phyloP scores from a whole-genome alignment of 1,140 invertebrate genomes.

The Achroia grisella region DNA sequence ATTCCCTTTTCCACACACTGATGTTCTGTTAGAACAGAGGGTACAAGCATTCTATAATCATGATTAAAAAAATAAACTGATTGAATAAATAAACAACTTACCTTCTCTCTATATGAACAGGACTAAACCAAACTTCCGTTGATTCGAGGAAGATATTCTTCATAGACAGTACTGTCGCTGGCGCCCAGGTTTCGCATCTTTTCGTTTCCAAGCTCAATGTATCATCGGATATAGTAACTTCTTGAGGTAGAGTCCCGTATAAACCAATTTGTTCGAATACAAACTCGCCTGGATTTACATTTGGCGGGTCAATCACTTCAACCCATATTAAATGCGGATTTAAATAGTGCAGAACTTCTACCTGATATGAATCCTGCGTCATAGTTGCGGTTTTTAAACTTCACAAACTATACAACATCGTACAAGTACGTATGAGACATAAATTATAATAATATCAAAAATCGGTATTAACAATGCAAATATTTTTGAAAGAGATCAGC shows the following conservation, averaged over 20 bases:
- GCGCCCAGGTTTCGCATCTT: constrained; percentile 31
- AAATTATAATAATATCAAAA: no score
- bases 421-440: no score
- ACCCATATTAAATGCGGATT: constrained; percentile 59
- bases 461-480: no score
- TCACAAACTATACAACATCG: no score
- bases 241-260: constrained; percentile 42
- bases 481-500: no score
- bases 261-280: constrained; percentile 54
- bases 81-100: constrained; percentile 15
- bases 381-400: constrained; percentile 9
- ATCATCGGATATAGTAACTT: constrained; percentile 24
- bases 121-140: constrained; percentile 33
- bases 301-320: constrained; percentile 22
- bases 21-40: no score
- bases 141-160: constrained; percentile 21
- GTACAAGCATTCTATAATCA: no score
- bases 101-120: constrained; percentile 40
- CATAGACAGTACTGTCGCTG: constrained; percentile 23
- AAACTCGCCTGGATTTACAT: constrained; percentile 14
- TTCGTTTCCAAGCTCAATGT: constrained; percentile 11
- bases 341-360: constrained; percentile 40
- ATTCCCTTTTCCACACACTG: no score
- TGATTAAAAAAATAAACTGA: no score
- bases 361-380: constrained; percentile 33